phyloP scores from a whole-genome alignment of 2,113 vertebrate genomes.

The Bubalus kerabau region DNA sequence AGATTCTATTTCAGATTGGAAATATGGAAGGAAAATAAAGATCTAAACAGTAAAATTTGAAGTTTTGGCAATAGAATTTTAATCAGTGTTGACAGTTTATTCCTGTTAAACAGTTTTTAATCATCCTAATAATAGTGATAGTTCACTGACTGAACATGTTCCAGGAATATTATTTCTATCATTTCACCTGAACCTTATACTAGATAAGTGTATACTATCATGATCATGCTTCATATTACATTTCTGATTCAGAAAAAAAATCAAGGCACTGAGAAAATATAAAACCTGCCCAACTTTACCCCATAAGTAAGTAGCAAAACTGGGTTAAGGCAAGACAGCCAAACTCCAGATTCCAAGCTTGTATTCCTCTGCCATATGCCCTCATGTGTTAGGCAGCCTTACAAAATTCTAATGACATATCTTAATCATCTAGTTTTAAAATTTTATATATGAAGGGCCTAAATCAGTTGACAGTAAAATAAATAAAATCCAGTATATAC shows the following conservation, averaged over 20 bases:
- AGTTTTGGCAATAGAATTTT: background rate
- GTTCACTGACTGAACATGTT: background rate
- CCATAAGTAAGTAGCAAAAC: background rate
- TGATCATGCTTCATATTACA: background rate
- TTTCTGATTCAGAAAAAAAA: constrained; percentile 1
- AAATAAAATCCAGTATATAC: background rate
- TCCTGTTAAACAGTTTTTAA: background rate
- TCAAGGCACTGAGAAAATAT: background rate
- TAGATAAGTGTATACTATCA: background rate
- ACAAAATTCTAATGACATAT: background rate
- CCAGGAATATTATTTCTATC: background rate
- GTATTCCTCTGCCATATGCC: background rate
- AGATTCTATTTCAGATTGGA: background rate
- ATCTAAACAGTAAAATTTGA: background rate
- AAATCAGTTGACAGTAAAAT: background rate
- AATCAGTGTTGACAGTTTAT: background rate
- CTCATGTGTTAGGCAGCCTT: background rate
- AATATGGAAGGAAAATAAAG: background rate
- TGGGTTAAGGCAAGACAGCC: background rate
- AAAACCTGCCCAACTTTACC: background rate
- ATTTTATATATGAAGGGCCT: background rate
- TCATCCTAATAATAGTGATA: background rate
- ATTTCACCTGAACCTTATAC: background rate
- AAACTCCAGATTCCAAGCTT: background rate
- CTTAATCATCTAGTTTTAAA: background rate